phyloP scores from a whole-genome alignment of 2,888 invertebrate species.

The Cremastinae sp. region DNA sequence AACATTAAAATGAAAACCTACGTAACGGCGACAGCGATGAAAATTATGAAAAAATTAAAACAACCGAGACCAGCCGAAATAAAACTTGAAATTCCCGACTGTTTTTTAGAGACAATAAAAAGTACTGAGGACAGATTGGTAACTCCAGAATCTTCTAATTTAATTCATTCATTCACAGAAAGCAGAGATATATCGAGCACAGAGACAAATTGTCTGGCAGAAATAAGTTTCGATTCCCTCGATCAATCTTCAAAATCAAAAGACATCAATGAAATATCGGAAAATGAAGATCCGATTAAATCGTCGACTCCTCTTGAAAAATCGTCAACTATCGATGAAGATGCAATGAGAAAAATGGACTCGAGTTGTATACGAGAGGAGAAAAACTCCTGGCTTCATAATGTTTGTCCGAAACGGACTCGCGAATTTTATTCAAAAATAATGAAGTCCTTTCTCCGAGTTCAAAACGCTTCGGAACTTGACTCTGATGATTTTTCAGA shows the following conservation, averaged over 20 bases:
- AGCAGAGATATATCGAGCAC: background rate
- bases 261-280: background rate
- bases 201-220: slow-evolving; percentile 7
- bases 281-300: background rate
- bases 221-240: slow-evolving; percentile 1
- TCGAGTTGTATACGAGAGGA: background rate
- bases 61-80: background rate
- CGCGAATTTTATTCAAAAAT: slow-evolving; percentile 3
- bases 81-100: slow-evolving; percentile 28
- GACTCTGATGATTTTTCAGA: slow-evolving; percentile 62
- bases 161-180: too few species aligned
- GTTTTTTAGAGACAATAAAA: slow-evolving; percentile 31
- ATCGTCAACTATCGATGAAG: background rate
- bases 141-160: background rate
- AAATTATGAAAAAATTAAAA: slow-evolving; percentile 8
- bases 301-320: background rate
- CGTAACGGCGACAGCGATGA: background rate
- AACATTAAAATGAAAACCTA: slow-evolving; percentile 21
- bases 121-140: background rate
- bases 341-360: too few species aligned
- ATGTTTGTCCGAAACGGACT: slow-evolving; percentile 33
- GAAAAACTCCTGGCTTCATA: slow-evolving; percentile 30
- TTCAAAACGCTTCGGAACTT: slow-evolving; percentile 36
- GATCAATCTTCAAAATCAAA: slow-evolving; percentile 2
- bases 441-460: background rate